phyloP scores from a whole-genome alignment of 2,113 vertebrate genomes.

The Misgurnus mizolepis region DNA sequence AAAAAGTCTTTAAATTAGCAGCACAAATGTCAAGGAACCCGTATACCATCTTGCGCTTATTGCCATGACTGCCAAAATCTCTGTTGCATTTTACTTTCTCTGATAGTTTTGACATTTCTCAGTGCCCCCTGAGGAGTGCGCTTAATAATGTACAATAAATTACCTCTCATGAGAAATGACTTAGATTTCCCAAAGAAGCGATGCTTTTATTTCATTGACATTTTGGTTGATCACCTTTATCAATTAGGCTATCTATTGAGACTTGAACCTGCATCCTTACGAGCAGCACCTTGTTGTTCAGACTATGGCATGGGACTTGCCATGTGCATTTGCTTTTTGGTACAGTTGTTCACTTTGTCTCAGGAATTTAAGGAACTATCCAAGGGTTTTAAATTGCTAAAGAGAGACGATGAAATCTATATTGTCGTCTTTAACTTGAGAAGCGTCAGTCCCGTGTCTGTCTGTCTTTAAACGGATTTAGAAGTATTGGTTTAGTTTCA shows the following conservation, averaged over 20 bases:
- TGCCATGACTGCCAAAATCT: not conserved
- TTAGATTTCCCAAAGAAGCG: constrained; percentile 1
- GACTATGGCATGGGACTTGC: no score
- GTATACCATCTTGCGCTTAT: not conserved
- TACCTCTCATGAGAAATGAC: not conserved
- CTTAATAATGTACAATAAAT: constrained; percentile 12
- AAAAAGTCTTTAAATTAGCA: not conserved
- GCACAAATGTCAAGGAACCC: not conserved
- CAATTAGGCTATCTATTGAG: no score
- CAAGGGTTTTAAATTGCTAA: not conserved
- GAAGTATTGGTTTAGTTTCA: not conserved
- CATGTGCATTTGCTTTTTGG: no score
- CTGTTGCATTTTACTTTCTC: not conserved
- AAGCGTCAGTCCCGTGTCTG: not conserved
- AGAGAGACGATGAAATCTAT: not conserved
- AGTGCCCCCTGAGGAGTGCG: not conserved
- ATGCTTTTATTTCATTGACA: not conserved
- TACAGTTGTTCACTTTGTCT: no score
- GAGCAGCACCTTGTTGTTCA: no score
- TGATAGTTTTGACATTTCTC: not conserved
- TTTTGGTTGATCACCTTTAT: not conserved
- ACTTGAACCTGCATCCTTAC: no score
- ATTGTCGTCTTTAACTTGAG: not conserved
- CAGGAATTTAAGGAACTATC: no score
- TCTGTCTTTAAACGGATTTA: not conserved